Conservation (phyloP, 1,140 invertebrate genomes). For the Contarinia nasturtii region DNA sequence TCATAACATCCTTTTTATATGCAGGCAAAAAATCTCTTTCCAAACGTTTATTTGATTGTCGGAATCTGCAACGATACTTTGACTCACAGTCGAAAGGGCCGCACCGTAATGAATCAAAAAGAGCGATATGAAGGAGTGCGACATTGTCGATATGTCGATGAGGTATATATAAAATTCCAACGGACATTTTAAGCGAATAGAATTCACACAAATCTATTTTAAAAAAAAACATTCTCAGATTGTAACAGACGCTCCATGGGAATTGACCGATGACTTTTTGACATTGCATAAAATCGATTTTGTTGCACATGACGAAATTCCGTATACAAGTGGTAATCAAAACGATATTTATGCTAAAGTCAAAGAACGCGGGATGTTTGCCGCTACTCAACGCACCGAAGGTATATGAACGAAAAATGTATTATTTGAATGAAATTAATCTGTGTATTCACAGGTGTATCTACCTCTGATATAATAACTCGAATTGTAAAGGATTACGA, state of each 20-base stretch:
- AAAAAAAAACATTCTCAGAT: no score
- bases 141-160: constrained; percentile 98
- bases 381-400: constrained; percentile 88
- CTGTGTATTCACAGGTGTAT: constrained; percentile 52
- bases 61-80: constrained; percentile 86
- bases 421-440: no score
- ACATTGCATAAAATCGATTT: constrained; percentile 96
- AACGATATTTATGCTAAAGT: constrained; percentile 84
- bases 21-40: constrained; percentile 83
- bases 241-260: constrained; percentile 88
- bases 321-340: constrained; percentile 72
- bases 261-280: constrained; percentile 78
- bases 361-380: constrained; percentile 92
- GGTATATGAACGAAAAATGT: no score
- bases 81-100: constrained; percentile 83
- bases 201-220: no score
- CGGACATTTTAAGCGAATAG: no score
- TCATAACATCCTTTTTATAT: no score
- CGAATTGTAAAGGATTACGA: constrained; percentile 98
- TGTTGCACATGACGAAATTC: constrained; percentile 97
- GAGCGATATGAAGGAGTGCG: constrained; percentile 93
- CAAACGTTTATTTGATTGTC: constrained; percentile 96
- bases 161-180: constrained; percentile 41
- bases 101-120: constrained; percentile 91
- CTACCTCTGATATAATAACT: constrained; percentile 95